These are phyloP conservation scores for Pyxicephalus adspersus DNA, from an alignment of 2,113 vertebrate species.

Conservation along the genomic window DNA sequence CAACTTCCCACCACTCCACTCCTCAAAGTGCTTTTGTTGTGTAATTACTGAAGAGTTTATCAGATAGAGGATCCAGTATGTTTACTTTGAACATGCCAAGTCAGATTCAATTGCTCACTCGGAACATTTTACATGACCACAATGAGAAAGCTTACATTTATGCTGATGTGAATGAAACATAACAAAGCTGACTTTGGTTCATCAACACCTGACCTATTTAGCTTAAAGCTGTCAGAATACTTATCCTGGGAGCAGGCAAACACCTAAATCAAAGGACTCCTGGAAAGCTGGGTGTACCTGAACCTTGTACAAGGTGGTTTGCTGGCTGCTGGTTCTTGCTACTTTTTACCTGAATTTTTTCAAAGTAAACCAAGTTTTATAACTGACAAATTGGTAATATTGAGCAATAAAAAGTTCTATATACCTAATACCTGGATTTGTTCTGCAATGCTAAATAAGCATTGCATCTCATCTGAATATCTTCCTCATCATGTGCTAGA, in stretches of 20 bases:
- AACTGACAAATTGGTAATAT: too few relatives aligned
- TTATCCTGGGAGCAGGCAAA: conserved; percentile 27
- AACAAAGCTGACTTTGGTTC: conserved; percentile 8
- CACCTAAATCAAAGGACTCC: neutral
- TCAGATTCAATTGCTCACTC: conserved; percentile 37
- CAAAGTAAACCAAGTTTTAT: too few relatives aligned
- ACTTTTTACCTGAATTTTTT: too few relatives aligned
- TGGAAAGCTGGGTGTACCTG: neutral
- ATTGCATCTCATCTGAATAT: too few relatives aligned
- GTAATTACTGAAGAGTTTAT: conserved; percentile 33
- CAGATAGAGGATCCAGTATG: conserved; percentile 25
- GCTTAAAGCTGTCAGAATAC: conserved; percentile 3
- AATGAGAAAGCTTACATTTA: conserved; percentile 24
- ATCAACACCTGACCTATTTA: conserved; percentile 32
- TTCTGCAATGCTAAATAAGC: too few relatives aligned
- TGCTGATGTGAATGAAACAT: conserved; percentile 5
- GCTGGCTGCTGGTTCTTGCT: too few relatives aligned
- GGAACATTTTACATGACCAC: conserved; percentile 28
- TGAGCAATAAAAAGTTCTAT: too few relatives aligned
- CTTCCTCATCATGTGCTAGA: too few relatives aligned
- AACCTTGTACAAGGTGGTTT: neutral
- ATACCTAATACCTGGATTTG: too few relatives aligned
- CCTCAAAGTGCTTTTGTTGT: conserved; percentile 43
- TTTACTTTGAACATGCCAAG: conserved; percentile 49
- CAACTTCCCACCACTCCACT: conserved; percentile 34